Conservation (phyloP, 1,140 invertebrate species). For the Portunus trituberculatus region DNA sequence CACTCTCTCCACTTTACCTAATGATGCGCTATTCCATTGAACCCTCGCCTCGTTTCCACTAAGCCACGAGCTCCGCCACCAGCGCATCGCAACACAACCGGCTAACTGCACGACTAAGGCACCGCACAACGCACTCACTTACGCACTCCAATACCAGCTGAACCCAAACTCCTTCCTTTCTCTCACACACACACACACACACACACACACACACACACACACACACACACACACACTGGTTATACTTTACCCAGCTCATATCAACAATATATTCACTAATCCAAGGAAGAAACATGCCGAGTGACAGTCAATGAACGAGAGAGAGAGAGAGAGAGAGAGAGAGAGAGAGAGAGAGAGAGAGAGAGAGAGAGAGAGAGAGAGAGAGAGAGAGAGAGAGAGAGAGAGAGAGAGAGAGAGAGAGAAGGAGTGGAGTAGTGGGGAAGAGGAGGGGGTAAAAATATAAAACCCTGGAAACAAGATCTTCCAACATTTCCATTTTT, state of each 20-base stretch:
- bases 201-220: slow-evolving; percentile 37
- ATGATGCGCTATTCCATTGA: not conserved
- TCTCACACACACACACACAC: slow-evolving; percentile 15
- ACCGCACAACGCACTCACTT: not conserved
- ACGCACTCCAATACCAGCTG: not conserved
- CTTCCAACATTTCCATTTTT: not conserved
- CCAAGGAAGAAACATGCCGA: not conserved
- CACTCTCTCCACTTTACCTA: not conserved
- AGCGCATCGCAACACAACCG: not conserved
- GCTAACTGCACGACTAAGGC: not conserved
- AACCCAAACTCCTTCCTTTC: not conserved
- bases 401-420: not conserved
- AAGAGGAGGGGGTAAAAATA: not conserved
- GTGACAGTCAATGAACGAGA: not conserved
- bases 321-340: slow-evolving; percentile 42
- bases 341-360: slow-evolving; percentile 8
- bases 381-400: slow-evolving; percentile 26
- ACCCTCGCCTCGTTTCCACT: not conserved
- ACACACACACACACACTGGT: not conserved
- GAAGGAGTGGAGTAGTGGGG: not conserved
- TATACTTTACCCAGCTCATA: not conserved
- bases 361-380: slow-evolving; percentile 11
- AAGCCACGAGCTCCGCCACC: not conserved
- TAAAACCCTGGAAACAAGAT: not conserved
- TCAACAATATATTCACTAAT: not conserved